Evolutionary conservation across 2,797 vertebrate species (phyloP).

Genomic region (Pantherophis alleghaniensis): DNA sequence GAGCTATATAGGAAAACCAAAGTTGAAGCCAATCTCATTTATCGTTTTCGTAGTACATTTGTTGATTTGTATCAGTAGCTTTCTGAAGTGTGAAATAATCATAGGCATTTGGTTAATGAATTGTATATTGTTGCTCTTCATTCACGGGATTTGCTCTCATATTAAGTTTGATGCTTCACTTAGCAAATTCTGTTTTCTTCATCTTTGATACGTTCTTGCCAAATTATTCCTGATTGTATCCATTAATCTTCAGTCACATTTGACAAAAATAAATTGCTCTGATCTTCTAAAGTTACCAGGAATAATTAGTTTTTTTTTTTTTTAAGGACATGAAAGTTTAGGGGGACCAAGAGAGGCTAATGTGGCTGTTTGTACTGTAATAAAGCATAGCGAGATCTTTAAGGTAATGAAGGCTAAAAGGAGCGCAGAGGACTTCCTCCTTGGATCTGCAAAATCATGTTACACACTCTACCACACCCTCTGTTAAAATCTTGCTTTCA

Average conservation of each 20-base stretch:
- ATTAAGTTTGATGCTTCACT: constrained; percentile 75
- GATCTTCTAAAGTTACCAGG: constrained; percentile 75
- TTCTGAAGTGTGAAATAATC: constrained; percentile 75
- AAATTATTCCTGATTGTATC: constrained; percentile 77
- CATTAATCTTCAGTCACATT: constrained; percentile 79
- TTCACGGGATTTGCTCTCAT: constrained; percentile 75
- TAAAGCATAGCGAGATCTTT: constrained; percentile 1
- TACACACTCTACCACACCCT: not conserved
- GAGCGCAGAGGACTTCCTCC: not conserved
- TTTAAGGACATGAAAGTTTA: constrained; percentile 70
- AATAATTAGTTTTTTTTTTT: constrained; percentile 75
- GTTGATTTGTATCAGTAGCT: constrained; percentile 65
- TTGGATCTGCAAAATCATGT: not conserved
- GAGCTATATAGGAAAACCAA: constrained; percentile 50
- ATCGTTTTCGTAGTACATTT: constrained; percentile 45
- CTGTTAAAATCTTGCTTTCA: not conserved
- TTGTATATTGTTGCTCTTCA: constrained; percentile 73
- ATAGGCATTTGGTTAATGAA: constrained; percentile 72
- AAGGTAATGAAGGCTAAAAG: not conserved
- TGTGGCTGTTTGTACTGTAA: constrained; percentile 34
- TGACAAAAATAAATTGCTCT: constrained; percentile 77
- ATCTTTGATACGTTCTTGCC: constrained; percentile 68
- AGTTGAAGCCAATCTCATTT: constrained; percentile 56
- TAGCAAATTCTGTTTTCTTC: constrained; percentile 75
- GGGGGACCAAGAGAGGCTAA: constrained; percentile 42